These are phyloP conservation scores for Catocala fraxini DNA, from an alignment of 2,888 invertebrate species.

Conservation along the genomic window DNA sequence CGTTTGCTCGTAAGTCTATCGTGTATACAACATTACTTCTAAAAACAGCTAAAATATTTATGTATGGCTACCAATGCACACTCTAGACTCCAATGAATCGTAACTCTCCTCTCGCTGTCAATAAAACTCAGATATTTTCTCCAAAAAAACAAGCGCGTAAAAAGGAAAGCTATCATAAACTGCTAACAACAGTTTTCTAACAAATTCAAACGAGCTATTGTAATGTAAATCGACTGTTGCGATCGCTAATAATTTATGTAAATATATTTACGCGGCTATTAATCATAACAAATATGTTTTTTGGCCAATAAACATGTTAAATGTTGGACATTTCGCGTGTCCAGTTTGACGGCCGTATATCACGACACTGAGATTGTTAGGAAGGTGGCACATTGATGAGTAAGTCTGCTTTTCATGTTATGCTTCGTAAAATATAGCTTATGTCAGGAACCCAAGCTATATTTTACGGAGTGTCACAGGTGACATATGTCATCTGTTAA, in stretches of 20 bases:
- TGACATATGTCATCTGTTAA: too few species aligned
- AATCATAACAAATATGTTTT: slow-evolving; percentile 33
- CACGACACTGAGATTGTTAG: slow-evolving; percentile 24
- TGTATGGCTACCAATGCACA: too few species aligned
- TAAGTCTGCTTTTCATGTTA: too few species aligned
- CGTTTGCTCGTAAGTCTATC: too few species aligned
- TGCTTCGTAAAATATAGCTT: too few species aligned
- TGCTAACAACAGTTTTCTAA: slow-evolving; percentile 27
- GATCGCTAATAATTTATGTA: slow-evolving; percentile 32
- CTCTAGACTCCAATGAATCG: too few species aligned
- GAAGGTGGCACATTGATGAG: neutral
- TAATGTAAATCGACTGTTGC: slow-evolving; percentile 25
- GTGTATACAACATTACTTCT: too few species aligned
- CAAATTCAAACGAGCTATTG: slow-evolving; percentile 40
- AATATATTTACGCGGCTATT: slow-evolving; percentile 32
- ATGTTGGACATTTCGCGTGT: slow-evolving; percentile 35
- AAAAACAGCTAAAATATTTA: too few species aligned
- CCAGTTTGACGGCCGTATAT: slow-evolving; percentile 20
- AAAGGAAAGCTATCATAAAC: slow-evolving; percentile 32
- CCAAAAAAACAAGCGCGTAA: neutral
- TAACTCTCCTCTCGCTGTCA: too few species aligned
- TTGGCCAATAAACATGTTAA: slow-evolving; percentile 26
- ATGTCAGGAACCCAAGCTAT: too few species aligned
- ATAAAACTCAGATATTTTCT: neutral
- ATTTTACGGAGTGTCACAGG: too few species aligned